Evolutionary conservation across 2,113 vertebrate species (phyloP), one percentile per base, ranked within the genome.

Genomic region (Prinia subflava): DNA sequence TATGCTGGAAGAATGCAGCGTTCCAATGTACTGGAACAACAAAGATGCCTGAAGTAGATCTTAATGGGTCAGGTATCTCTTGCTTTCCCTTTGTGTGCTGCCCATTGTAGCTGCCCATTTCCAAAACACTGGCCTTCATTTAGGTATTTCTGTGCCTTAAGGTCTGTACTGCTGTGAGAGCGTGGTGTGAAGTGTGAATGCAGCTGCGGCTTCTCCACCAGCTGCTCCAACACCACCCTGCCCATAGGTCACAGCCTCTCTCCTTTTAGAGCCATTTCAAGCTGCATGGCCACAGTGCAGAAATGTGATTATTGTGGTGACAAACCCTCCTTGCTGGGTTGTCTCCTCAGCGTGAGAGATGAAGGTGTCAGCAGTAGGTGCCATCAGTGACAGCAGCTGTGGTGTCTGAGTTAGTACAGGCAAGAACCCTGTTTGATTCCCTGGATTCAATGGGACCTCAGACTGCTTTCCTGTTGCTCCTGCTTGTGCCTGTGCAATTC

Each of bases 311-410:
- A n/a, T 24, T 39, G 35, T 28, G 75, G 39, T 53, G 65, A 53
- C 37, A 74, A 82, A 46, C 31, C 50, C 62, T 68, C 33, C 46
- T 33, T 20, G n/a, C 39, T 3, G 7, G 8, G 4, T 14, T 53
- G 35, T 46, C 21, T 53, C 41, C 10, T 31, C 50, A 9, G 27
- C 0, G 1, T 18, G 39, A 60, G 60, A 65, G 62, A 47, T 0
- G 0, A 28, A 37, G 14, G 25, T 9, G 1, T 27, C n/a, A 25
- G n/a, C 2, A 11, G 42, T 2, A 17, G 52, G 15, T 85, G 37
- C n/a, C 8, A 13, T 49, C 0, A 1, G 22, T 57, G 57, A 31
- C n/a, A 41, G 67, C 81, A 64, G 44, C 35, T 28, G 25, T 24
- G 30, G 49, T n/a, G 27, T 28, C 70, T 1, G 4, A 2, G 12